Percentiles rank a stretch among this genome's conserved stretches.
Evolutionary conservation across 2,888 invertebrate species (phyloP).

Genomic region (Caenorhabditis parvicauda): DNA sequence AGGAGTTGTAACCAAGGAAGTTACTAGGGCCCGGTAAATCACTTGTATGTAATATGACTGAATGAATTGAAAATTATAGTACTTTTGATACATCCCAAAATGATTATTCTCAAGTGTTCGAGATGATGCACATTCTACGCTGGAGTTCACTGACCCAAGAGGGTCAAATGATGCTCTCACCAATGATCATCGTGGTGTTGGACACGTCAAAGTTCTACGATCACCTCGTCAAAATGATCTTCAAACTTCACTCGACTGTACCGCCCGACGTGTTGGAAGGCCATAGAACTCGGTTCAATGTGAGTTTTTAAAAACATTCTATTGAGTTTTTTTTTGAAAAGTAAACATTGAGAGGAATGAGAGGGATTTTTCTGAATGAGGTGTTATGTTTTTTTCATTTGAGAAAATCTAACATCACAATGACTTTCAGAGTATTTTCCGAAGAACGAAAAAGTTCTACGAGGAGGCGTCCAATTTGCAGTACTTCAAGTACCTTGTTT

Average conservation of each 20-base stretch:
- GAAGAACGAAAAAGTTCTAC: constrained; percentile 81
- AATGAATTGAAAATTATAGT: too few species aligned
- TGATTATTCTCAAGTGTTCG: constrained; percentile 75
- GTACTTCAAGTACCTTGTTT: constrained; percentile 92
- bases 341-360: background rate
- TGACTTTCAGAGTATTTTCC: constrained; percentile 43
- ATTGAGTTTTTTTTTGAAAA: background rate
- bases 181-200: constrained; percentile 79
- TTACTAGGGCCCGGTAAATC: background rate
- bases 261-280: constrained; percentile 86
- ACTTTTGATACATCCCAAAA: constrained; percentile 3
- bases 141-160: constrained; percentile 95
- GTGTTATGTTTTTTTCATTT: background rate
- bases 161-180: constrained; percentile 93
- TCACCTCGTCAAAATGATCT: constrained; percentile 90
- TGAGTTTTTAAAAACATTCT: background rate
- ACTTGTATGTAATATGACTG: too few species aligned
- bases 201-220: constrained; percentile 95
- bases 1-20: too few species aligned
- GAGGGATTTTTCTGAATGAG: background rate
- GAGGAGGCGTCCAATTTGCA: constrained; percentile 87
- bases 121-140: constrained; percentile 85
- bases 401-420: background rate
- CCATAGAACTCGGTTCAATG: constrained; percentile 82
- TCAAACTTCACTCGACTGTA: constrained; percentile 83